These are phyloP conservation scores for Trissolcus brochymenae DNA, from an alignment of 2,888 invertebrate species.

Conservation along the genomic window DNA sequence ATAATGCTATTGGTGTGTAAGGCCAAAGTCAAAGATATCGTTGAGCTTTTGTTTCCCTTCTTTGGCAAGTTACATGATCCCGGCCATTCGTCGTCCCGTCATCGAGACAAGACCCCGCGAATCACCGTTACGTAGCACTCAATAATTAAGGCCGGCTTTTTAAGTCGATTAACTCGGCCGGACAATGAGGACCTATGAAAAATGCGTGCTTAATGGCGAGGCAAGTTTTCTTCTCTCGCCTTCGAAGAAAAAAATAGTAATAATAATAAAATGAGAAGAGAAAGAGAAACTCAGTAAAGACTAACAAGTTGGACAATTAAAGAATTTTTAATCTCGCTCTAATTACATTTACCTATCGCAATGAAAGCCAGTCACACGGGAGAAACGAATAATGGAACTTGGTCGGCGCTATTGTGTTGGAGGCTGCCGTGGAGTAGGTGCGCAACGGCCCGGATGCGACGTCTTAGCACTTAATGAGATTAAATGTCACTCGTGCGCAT, in stretches of 20 bases:
- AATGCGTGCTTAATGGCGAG: slow-evolving; percentile 36
- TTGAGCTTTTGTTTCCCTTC: slow-evolving; percentile 66
- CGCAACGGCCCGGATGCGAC: slow-evolving; percentile 53
- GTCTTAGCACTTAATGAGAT: slow-evolving; percentile 66
- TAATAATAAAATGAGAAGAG: slow-evolving; percentile 5
- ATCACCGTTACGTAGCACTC: slow-evolving; percentile 19
- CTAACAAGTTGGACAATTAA: slow-evolving; percentile 68
- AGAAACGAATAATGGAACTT: slow-evolving; percentile 64
- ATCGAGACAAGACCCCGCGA: slow-evolving; percentile 23
- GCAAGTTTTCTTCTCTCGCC: neutral
- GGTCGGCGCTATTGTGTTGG: slow-evolving; percentile 45
- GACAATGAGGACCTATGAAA: slow-evolving; percentile 43
- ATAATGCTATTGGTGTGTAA: slow-evolving; percentile 60
- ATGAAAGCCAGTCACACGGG: slow-evolving; percentile 64
- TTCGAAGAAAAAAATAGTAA: neutral
- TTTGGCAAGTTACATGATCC: slow-evolving; percentile 48
- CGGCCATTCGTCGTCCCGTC: slow-evolving; percentile 43
- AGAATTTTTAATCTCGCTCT: slow-evolving; percentile 64
- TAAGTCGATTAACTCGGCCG: slow-evolving; percentile 46
- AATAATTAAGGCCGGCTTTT: slow-evolving; percentile 52
- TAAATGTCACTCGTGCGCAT: slow-evolving; percentile 64
- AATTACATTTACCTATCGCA: slow-evolving; percentile 65
- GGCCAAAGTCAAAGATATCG: slow-evolving; percentile 67
- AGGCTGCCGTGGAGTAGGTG: slow-evolving; percentile 53
- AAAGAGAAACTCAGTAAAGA: slow-evolving; percentile 38